Base-by-base conservation (phyloP, 2,113 vertebrate species). In the Corvus cornix region DNA sequence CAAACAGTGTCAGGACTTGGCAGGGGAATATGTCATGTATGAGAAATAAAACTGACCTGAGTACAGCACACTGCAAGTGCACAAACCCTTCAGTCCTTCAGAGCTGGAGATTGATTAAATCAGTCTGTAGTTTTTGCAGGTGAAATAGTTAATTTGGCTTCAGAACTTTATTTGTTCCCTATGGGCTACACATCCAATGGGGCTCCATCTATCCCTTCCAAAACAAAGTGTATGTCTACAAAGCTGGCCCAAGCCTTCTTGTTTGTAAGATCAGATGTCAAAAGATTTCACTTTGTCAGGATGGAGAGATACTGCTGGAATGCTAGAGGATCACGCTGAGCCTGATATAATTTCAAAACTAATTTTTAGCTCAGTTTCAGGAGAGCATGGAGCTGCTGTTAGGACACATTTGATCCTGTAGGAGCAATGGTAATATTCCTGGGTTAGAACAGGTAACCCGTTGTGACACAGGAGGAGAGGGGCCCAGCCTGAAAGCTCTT, bases 171-270 rank as follows among this genome's bases (percentile, higher is more conserved):
- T 48, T 75, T 12, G 24, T 35, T 56, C 43, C 24, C n/a, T 73
- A 0, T 35, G 33, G 27, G 18, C 24, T 64, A 0, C 44, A 19
- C 13, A 39, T 37, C 11, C 6, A 63, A 0, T 4, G 16, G 10
- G 18, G 33, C 13, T 86, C 43, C 1, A 2, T 2, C 55, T 70
- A 35, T 39, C 64, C 41, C 52, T 82, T 85, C 39, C 31, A 20
- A 66, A 87, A 23, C 18, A 20, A 73, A 46, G 11, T 13, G 10
- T 51, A 1, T 24, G 15, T 33, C 30, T 33, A 28, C 20, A 22
- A 33, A 59, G 18, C 26, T 78, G 31, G 23, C 48, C 60, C 31
- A 43, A 31, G 5, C 31, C 51, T 33, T 30, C 18, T n/a, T 0
- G 0, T 46, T 75, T 76, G 17, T 31, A 37, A 73, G 46, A 28